Evolutionary conservation across 1,140 invertebrate species (phyloP).

Genomic region (Trichonephila clavipes): DNA sequence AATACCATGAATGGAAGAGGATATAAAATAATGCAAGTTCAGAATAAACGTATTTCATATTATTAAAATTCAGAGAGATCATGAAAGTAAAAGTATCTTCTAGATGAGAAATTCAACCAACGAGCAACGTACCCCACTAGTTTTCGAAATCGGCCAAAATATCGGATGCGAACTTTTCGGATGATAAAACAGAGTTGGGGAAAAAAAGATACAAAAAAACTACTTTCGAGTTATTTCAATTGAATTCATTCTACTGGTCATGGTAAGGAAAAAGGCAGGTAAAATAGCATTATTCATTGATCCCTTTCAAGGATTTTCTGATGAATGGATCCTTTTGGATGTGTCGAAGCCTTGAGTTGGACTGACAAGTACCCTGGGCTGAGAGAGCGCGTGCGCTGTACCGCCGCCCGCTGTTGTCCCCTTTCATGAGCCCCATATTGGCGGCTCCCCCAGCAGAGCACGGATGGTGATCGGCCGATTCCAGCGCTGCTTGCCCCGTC

Average conservation of each 20-base stretch:
- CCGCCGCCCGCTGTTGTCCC: not conserved
- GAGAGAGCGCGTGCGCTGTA: not conserved
- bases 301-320: not conserved
- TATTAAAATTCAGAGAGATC: too few species aligned
- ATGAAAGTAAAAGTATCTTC: too few species aligned
- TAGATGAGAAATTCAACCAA: too few species aligned
- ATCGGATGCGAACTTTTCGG: too few species aligned
- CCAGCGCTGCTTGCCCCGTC: conserved; percentile 19
- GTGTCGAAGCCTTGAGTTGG: not conserved
- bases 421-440: conserved; percentile 29
- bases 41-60: too few species aligned
- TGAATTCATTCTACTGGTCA: not conserved
- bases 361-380: not conserved
- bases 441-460: not conserved
- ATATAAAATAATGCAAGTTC: too few species aligned
- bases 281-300: not conserved
- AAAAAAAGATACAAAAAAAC: too few species aligned
- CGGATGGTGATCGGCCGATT: conserved; percentile 24
- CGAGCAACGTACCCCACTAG: too few species aligned
- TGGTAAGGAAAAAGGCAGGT: not conserved
- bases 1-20: too few species aligned
- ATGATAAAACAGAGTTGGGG: too few species aligned
- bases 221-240: too few species aligned
- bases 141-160: too few species aligned
- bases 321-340: not conserved